Base-by-base conservation (phyloP, 2,888 invertebrate species). In the Agrochola lychnidis region DNA sequence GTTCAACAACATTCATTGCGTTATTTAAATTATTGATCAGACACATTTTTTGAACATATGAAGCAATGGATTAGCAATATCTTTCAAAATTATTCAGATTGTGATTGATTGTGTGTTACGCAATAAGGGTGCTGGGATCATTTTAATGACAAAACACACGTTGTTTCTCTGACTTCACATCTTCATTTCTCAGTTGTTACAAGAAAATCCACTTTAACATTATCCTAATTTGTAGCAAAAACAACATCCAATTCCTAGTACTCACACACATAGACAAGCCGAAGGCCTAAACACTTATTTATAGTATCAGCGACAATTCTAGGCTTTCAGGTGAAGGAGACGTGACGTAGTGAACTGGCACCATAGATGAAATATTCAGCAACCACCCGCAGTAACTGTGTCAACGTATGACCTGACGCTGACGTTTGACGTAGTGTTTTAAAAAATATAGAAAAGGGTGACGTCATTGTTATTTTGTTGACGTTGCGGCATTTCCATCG, bases 321-420 rank as follows among this genome's bases (percentile, higher is more conserved):
- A 87, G 79, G 76, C 59, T 62, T 61, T 62, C 63, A 61, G 57
- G 64, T 73, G 76, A 85, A 75, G 70, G 70, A 48, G 42, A 75
- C 22, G 10, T 77, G 82, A 82, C 75, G 70, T 75, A 61, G 61
- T 14, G 25, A 45, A 74, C 61, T 63, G 62, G 68, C 72, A 77
- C 79, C 79, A 81, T 77, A 63, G 76, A 83, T 87, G 10, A 87
- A 87, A 87, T 87, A 87, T 87, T 87, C 78, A 87, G 67, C 30
- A 64, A 57, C n/a, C 40, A 53, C 22, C 48, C 57, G 42, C 72
- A 40, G 69, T 76, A 87, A 81, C 77, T 79, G 79, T 81, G 83
- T 76, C 85, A 85, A 57, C 62, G 48, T 73, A 76, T 81, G 80
- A 80, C 78, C 76, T 68, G 53, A 30, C 51, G 56, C 25, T 62